Percentiles rank a stretch among this genome's conserved stretches.
Evolutionary conservation across 2,113 vertebrate species (phyloP).

Genomic region (Lonchura striata): DNA sequence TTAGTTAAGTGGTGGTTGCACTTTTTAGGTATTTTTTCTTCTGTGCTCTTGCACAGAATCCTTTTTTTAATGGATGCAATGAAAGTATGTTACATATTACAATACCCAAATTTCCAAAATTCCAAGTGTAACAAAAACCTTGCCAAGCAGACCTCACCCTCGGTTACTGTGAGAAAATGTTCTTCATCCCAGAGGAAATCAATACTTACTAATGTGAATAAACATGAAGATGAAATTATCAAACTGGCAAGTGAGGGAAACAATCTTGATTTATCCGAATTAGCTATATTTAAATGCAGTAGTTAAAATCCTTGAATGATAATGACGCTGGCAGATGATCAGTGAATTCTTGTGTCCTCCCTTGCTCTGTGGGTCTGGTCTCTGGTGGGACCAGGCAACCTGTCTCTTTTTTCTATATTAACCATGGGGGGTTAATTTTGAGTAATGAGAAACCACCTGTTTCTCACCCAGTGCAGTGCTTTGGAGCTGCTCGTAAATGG

Average conservation of each 20-base stretch:
- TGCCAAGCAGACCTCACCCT: background rate
- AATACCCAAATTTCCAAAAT: background rate
- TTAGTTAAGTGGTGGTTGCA: background rate
- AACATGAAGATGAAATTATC: conserved; percentile 8
- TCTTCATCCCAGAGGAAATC: background rate
- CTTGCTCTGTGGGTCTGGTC: fast-evolving
- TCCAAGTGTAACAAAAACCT: background rate
- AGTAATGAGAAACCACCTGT: background rate
- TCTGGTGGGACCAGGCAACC: background rate
- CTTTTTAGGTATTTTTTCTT: background rate
- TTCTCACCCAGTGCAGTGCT: background rate
- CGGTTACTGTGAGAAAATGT: fast-evolving
- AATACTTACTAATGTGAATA: background rate
- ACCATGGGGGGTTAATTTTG: background rate
- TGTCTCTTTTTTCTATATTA: background rate
- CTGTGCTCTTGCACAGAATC: background rate
- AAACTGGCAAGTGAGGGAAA: background rate
- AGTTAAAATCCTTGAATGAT: background rate
- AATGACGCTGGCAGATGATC: background rate
- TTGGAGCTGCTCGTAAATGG: background rate
- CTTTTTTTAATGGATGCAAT: background rate
- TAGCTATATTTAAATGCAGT: background rate
- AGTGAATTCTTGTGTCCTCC: background rate
- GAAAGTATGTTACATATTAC: background rate
- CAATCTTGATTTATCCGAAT: background rate